Evolutionary conservation across 2,113 vertebrate species (phyloP).

Genomic region (Anthoscopus minutus): DNA sequence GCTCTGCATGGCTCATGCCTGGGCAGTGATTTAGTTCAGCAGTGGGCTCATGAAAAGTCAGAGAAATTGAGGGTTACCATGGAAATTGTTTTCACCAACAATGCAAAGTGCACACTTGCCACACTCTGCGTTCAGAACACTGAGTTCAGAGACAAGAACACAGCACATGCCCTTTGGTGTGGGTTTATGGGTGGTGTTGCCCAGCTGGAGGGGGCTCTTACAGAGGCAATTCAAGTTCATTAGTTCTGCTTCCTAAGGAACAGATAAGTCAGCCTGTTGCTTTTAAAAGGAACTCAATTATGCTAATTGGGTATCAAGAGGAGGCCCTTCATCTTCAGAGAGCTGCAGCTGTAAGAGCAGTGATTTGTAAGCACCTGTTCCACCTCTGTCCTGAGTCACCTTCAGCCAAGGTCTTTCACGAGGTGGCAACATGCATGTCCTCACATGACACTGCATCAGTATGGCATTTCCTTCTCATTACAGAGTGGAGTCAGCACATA

Average conservation of each 20-base stretch:
- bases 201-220: not conserved
- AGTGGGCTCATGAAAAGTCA: not conserved
- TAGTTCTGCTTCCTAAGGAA: constrained; percentile 50
- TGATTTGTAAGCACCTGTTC: constrained; percentile 17
- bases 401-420: not conserved
- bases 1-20: not conserved
- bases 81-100: constrained; percentile 39
- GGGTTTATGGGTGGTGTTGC: not conserved
- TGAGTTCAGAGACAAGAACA: not conserved
- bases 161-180: not conserved
- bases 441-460: not conserved
- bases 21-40: not conserved
- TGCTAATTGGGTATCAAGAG: not conserved
- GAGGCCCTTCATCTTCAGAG: constrained; percentile 32
- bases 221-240: constrained; percentile 1
- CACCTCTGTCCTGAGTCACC: not conserved
- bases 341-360: not conserved
- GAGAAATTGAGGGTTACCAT: constrained; percentile 2
- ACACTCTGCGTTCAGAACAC: too few relatives aligned
- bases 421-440: not conserved
- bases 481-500: not conserved
- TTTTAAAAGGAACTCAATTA: constrained; percentile 33
- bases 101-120: not conserved
- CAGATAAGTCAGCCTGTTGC: constrained; percentile 8
- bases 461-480: not conserved